Evolutionary conservation across 2,888 invertebrate species (phyloP).

Genomic region (Lasioglossum malachurum): DNA sequence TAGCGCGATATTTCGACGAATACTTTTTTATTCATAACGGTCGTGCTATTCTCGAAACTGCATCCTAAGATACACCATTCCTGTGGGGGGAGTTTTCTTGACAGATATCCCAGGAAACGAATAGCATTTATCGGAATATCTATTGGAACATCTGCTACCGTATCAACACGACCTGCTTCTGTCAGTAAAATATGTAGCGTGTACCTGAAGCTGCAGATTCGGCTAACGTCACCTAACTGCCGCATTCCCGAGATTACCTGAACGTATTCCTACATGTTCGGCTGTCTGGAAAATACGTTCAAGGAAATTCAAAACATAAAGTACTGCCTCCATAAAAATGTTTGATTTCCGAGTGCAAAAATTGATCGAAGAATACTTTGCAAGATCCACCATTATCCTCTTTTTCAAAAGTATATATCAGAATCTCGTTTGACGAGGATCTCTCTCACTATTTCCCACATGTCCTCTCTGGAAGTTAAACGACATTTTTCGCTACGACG

Average conservation of each 20-base stretch:
- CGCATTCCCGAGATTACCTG: slow-evolving; percentile 34
- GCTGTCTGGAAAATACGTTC: background rate
- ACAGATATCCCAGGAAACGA: slow-evolving; percentile 62
- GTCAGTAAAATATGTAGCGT: slow-evolving; percentile 64
- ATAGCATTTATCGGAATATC: slow-evolving; percentile 66
- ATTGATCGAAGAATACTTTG: too few relatives aligned
- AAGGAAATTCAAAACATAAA: background rate
- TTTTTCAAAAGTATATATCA: too few relatives aligned
- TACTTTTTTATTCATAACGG: slow-evolving; percentile 13
- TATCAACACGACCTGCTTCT: slow-evolving; percentile 74
- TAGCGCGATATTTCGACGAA: background rate
- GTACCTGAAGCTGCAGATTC: slow-evolving; percentile 38
- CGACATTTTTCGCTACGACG: background rate
- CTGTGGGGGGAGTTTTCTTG: slow-evolving; percentile 59
- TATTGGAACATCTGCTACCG: slow-evolving; percentile 63
- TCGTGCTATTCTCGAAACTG: slow-evolving; percentile 40
- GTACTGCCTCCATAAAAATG: background rate
- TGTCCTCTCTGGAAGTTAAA: background rate
- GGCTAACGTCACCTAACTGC: slow-evolving; percentile 57
- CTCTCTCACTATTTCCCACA: background rate
- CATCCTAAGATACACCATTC: slow-evolving; percentile 36
- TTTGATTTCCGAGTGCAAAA: too few relatives aligned
- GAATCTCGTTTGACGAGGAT: too few relatives aligned
- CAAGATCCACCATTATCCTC: too few relatives aligned
- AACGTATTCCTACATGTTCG: background rate